These are phyloP conservation scores for Seriola aureovittata DNA, from an alignment of 2,113 vertebrate genomes.

Conservation along the genomic window DNA sequence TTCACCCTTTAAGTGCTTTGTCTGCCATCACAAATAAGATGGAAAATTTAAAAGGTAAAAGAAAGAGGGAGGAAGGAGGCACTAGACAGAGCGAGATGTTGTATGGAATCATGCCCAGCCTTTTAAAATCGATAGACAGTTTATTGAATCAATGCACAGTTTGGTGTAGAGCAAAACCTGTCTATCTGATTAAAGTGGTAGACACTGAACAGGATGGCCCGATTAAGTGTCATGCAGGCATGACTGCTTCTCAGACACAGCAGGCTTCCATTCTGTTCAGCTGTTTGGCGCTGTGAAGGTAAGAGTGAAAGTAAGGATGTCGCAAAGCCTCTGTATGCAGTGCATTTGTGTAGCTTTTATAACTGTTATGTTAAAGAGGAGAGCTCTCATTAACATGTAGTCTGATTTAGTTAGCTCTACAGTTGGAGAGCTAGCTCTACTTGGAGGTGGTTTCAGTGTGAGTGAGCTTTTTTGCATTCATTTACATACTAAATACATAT, in stretches of 20 bases:
- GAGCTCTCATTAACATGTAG: constrained; percentile 46
- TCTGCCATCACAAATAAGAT: constrained; percentile 72
- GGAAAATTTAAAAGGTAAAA: constrained; percentile 51
- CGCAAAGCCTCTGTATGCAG: constrained; percentile 19
- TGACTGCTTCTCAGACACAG: constrained; percentile 42
- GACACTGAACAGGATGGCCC: constrained; percentile 62
- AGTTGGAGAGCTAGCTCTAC: background rate
- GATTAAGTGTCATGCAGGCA: constrained; percentile 60
- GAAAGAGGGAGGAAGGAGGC: constrained; percentile 33
- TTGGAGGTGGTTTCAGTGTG: constrained; percentile 34
- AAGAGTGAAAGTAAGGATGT: constrained; percentile 18
- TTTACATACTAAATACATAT: constrained; percentile 33
- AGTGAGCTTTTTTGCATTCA: constrained; percentile 33
- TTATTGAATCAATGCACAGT: constrained; percentile 78
- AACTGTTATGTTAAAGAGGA: constrained; percentile 21
- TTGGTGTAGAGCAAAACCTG: constrained; percentile 63
- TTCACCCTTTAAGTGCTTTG: constrained; percentile 78
- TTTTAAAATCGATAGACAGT: constrained; percentile 73
- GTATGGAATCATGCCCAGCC: constrained; percentile 48
- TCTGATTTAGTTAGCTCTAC: constrained; percentile 25
- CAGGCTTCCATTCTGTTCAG: constrained; percentile 20
- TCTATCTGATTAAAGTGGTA: constrained; percentile 60
- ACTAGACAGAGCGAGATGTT: constrained; percentile 22
- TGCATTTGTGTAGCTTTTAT: constrained; percentile 16
- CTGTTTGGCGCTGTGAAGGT: constrained; percentile 31